Percentiles rank a stretch among this genome's conserved stretches.
phyloP scores from a whole-genome alignment of 2,888 invertebrate genomes.

The Clitarchus hookeri region DNA sequence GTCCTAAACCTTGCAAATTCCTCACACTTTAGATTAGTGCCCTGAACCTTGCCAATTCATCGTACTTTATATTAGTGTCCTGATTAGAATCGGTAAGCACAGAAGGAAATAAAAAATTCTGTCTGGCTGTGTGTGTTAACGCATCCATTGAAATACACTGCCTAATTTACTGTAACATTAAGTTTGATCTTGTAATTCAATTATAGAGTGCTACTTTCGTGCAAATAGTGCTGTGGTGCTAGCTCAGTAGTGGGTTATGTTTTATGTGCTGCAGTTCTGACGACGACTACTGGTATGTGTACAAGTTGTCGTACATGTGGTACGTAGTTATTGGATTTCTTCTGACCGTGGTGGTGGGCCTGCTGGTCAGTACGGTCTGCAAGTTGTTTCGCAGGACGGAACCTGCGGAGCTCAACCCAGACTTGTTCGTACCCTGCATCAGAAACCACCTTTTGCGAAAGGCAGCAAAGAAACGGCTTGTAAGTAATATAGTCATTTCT shows the following conservation, averaged over 20 bases:
- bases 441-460: slow-evolving; percentile 50
- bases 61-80: too few relatives aligned
- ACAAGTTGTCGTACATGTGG: slow-evolving; percentile 58
- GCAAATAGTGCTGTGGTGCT: not conserved
- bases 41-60: too few relatives aligned
- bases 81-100: too few relatives aligned
- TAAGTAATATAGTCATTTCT: not conserved
- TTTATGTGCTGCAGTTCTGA: slow-evolving; percentile 22
- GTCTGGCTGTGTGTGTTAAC: too few relatives aligned
- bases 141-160: too few relatives aligned
- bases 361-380: slow-evolving; percentile 56
- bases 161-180: too few relatives aligned
- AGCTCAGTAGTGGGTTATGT: not conserved
- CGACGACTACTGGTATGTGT: slow-evolving; percentile 46
- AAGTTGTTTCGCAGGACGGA: slow-evolving; percentile 50
- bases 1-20: too few relatives aligned
- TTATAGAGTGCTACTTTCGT: not conserved
- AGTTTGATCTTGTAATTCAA: too few relatives aligned
- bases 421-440: slow-evolving; percentile 63
- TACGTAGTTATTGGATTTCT: slow-evolving; percentile 54
- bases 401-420: slow-evolving; percentile 57
- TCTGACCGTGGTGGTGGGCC: slow-evolving; percentile 59
- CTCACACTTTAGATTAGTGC: too few relatives aligned
- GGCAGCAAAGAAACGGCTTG: not conserved
- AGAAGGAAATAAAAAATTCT: too few relatives aligned